Evolutionary conservation across 2,888 invertebrate species (phyloP).

Genomic region (Gryllus longicercus): DNA sequence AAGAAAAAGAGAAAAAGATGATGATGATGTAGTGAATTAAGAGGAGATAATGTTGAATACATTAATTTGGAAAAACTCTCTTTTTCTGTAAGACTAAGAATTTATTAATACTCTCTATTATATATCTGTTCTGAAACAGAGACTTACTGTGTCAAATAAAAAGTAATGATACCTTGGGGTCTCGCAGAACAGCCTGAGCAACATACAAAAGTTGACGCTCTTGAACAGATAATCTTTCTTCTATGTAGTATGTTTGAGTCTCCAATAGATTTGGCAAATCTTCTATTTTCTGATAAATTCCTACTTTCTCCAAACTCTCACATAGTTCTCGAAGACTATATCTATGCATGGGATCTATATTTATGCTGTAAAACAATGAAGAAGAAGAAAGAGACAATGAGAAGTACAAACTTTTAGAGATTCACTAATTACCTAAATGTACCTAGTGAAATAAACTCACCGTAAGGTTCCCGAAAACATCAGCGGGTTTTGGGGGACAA

Average conservation of each 20-base stretch:
- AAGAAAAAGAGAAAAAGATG: too few species aligned
- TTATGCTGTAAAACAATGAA: constrained; percentile 39
- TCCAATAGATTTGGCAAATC: constrained; percentile 31
- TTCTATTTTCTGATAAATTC: constrained; percentile 39
- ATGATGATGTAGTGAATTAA: too few species aligned
- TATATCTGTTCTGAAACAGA: too few species aligned
- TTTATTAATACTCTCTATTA: too few species aligned
- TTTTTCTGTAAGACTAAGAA: too few species aligned
- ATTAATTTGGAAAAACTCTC: too few species aligned
- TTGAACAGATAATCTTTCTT: constrained; percentile 41
- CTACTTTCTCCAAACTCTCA: constrained; percentile 41
- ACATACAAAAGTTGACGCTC: constrained; percentile 44
- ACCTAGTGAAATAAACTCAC: not conserved
- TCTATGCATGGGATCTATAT: constrained; percentile 43
- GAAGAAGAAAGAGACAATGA: not conserved
- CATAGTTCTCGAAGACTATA: constrained; percentile 41
- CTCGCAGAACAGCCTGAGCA: constrained; percentile 42
- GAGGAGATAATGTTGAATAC: too few species aligned
- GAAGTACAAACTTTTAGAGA: too few species aligned
- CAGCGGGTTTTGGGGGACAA: constrained; percentile 31
- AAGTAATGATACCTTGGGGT: constrained; percentile 39
- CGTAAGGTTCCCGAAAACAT: constrained; percentile 31
- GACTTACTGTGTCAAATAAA: too few species aligned
- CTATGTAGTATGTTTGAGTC: constrained; percentile 36
- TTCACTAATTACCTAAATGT: too few species aligned